A percentile compares a stretch with the other conserved stretches of the same genome.
These are phyloP conservation scores for Hippoglossus stenolepis DNA, from an alignment of 2,113 vertebrate genomes.

Conservation along the genomic window DNA sequence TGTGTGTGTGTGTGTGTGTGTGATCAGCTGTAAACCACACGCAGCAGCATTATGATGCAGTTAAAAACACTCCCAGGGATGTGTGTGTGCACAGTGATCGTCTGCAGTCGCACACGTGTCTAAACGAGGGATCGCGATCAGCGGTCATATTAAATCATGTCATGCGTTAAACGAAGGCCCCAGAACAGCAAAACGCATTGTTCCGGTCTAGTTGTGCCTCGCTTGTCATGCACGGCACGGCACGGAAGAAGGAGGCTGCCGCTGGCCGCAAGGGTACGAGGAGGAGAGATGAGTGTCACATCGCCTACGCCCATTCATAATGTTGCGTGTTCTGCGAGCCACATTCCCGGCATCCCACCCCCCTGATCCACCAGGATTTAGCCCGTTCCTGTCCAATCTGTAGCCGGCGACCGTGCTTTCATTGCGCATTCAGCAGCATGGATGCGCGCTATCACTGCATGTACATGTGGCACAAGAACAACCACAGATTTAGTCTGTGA, in stretches of 20 bases:
- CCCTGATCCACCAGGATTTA: conserved; percentile 50
- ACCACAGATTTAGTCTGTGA: neutral
- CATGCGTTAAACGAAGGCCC: conserved; percentile 70
- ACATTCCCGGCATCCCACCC: conserved; percentile 33
- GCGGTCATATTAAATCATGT: conserved; percentile 58
- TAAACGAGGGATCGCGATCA: conserved; percentile 25
- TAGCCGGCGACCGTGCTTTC: conserved; percentile 12
- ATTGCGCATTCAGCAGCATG: conserved; percentile 50
- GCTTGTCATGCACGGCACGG: conserved; percentile 53
- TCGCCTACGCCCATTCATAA: conserved; percentile 78
- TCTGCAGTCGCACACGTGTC: conserved; percentile 13
- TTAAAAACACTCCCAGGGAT: neutral
- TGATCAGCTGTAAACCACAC: neutral
- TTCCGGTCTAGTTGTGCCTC: conserved; percentile 77
- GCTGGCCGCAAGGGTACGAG: neutral
- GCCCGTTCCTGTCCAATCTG: conserved; percentile 34
- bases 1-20: neutral
- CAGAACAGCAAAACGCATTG: conserved; percentile 75
- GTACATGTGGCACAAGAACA: neutral
- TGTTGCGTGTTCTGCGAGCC: conserved; percentile 58
- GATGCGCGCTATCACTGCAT: conserved; percentile 37
- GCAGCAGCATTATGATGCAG: conserved; percentile 3
- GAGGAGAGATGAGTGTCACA: neutral
- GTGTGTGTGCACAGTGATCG: neutral
- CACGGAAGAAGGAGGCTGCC: conserved; percentile 28